Evolutionary conservation across 2,797 vertebrate genomes (phyloP), one percentile per base, ranked within the genome.

Genomic region (Ciconia nigra): DNA sequence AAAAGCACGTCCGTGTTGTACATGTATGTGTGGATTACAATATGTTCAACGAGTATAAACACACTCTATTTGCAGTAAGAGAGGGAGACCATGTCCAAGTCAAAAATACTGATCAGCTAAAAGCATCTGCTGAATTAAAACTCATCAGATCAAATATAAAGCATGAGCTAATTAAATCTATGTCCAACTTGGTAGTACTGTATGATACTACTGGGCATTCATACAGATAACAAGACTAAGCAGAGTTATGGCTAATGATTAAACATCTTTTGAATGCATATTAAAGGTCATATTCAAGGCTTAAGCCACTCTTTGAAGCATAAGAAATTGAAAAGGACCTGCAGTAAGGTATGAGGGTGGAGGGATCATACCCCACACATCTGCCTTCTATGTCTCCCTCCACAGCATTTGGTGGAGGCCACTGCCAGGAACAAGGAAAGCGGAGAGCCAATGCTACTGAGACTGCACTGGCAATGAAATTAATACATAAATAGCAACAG

Each of bases 101-200:
- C 26, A 54, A 83, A 89, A 70, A 11, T 35, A 51, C 28, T 24
- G 70, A 89, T 80, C 84, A 82, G 72, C 90, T 88, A 91, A 89
- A 57, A 94, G 80, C 79, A 83, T 93, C 74, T 83, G 82, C n/a
- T 91, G 46, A 46, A 86, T 90, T 89, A 83, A 83, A 91, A 76
- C 39, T 71, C 76, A 86, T 62, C 69, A 81, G 82, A 52, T 19
- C 69, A 87, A 86, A 79, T 20, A 93, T 15, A 93, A 96, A 94
- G n/a, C 66, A 72, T 35, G 39, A 89, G 42, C 42, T 87, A 93
- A 91, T 85, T 94, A 91, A 85, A 83, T 81, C 29, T 15, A 66
- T 28, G 39, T 78, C 79, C 21, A 83, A 39, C 69, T 79, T 67
- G 7, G 65, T 35, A 42, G 86, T 6, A 29, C 25, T 55, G 18